phyloP scores from a whole-genome alignment of 2,113 vertebrate genomes.

The Etia nguti region DNA sequence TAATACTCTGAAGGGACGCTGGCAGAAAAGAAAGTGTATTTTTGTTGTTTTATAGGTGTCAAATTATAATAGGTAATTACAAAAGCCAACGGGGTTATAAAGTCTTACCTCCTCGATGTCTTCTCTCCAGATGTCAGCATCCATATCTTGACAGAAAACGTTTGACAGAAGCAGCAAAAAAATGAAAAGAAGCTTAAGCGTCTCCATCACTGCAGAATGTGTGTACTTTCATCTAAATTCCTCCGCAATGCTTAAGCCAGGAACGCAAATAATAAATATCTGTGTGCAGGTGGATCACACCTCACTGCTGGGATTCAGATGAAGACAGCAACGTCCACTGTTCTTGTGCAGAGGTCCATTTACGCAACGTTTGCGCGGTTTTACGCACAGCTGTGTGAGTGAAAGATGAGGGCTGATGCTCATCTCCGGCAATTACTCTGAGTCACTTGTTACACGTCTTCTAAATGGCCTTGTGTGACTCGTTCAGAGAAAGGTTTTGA shows the following conservation, averaged over 20 bases:
- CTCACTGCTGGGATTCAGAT: neutral
- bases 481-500: neutral
- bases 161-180: conserved; percentile 71
- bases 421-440: neutral
- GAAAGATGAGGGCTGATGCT: neutral
- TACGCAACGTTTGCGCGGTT: conserved; percentile 4
- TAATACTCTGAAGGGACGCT: neutral
- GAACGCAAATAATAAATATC: neutral
- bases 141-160: conserved; percentile 70
- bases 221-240: neutral
- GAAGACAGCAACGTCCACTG: neutral
- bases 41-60: neutral
- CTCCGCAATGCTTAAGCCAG: neutral
- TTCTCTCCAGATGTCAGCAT: conserved; percentile 59
- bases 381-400: conserved; percentile 24
- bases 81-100: neutral
- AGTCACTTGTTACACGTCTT: neutral
- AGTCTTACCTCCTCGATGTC: conserved; percentile 6
- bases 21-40: neutral
- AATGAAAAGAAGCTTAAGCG: conserved; percentile 65
- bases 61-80: neutral
- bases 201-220: conserved; percentile 69
- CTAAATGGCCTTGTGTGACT: neutral
- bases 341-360: neutral
- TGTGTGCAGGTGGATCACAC: neutral